Conservation (phyloP, 2,113 vertebrate species). For the Pelodiscus sinensis region DNA sequence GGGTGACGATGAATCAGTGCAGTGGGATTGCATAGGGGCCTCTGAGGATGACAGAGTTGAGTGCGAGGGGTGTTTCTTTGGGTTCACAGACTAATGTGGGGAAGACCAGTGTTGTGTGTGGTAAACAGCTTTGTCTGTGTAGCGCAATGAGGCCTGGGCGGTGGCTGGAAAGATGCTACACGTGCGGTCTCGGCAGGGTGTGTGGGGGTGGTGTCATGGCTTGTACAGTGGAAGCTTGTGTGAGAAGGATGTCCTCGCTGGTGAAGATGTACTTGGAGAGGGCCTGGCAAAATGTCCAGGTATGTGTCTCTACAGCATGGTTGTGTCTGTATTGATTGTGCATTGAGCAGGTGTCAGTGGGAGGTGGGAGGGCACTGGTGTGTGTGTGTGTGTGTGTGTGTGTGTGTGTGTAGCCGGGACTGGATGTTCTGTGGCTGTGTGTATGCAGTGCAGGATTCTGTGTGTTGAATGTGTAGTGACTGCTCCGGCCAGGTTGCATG, state of each 20-base stretch:
- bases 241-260: not conserved
- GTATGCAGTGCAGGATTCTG: too few relatives aligned
- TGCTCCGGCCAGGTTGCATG: too few relatives aligned
- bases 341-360: not conserved
- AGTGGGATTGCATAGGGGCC: too few relatives aligned
- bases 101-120: not conserved
- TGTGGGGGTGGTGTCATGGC: not conserved
- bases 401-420: too few relatives aligned
- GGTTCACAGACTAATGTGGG: not conserved
- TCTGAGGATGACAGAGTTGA: not conserved
- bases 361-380: too few relatives aligned
- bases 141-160: not conserved
- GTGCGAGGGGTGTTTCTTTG: not conserved
- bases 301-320: not conserved
- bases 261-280: not conserved
- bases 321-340: not conserved
- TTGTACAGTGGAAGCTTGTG: not conserved
- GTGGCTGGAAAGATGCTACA: not conserved
- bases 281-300: not conserved
- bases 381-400: not conserved
- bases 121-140: not conserved
- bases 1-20: not conserved
- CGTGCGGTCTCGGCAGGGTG: not conserved
- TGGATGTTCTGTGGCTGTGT: too few relatives aligned
- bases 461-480: too few relatives aligned